A percentile compares a stretch with the other conserved stretches of the same genome.
phyloP scores from a whole-genome alignment of 2,888 invertebrate genomes.

The Heliconius hortense region DNA sequence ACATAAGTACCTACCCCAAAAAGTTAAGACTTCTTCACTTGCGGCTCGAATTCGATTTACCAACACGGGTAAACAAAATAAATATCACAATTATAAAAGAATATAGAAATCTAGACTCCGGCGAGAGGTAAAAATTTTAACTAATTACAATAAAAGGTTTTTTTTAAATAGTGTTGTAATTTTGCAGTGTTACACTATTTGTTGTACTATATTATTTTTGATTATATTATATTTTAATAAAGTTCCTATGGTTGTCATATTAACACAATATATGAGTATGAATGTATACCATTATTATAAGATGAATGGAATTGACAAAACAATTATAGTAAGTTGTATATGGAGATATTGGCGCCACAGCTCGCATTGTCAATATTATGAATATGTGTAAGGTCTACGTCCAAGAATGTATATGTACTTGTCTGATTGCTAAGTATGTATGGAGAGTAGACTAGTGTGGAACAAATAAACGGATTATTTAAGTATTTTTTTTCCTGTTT shows the following conservation, averaged over 20 bases:
- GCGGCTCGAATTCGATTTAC: no score
- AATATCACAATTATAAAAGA: neutral
- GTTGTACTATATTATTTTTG: neutral
- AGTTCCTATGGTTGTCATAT: neutral
- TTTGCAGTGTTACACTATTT: neutral
- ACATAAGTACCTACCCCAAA: no score
- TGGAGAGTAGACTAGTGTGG: neutral
- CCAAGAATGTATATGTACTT: neutral
- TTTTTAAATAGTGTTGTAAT: neutral
- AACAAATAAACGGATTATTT: neutral
- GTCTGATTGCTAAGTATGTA: neutral
- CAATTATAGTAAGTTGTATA: constrained; percentile 15
- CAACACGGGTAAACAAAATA: no score
- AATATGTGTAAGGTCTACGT: constrained; percentile 7
- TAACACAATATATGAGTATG: neutral
- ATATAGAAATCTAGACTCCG: neutral
- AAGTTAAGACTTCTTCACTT: no score
- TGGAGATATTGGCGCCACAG: constrained; percentile 23
- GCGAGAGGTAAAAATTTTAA: neutral
- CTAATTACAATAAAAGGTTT: no score
- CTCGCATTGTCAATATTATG: constrained; percentile 27
- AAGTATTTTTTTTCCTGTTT: neutral
- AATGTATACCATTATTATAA: constrained; percentile 7
- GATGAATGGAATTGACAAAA: constrained; percentile 19
- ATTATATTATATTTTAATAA: neutral